Evolutionary conservation across 1,140 invertebrate genomes (phyloP), one percentile per base, ranked within the genome.

Genomic region (Phymastichus coffea): DNA sequence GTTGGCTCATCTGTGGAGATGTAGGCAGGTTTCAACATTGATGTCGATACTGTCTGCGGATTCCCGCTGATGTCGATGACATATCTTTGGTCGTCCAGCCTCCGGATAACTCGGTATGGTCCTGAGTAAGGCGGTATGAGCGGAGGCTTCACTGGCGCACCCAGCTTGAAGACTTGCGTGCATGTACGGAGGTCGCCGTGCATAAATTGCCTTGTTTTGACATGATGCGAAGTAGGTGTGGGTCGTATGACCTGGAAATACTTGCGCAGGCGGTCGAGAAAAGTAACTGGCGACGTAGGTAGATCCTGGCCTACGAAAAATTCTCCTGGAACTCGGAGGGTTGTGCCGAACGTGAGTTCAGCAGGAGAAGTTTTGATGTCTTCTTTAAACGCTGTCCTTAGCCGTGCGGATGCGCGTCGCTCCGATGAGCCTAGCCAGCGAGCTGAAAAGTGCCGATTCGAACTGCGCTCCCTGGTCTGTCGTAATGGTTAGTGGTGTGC

Each of bases 291-390:
- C 64, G 8, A 70, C 2, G 38, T 49, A 10, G 54, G 2, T 9
- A 64, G 43, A 1, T 66, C 61, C 40, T 58, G 58, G 2, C 20
- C 44, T 0, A 66, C 17, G 28, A 78, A 66, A 30, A 75, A 70
- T 61, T 76, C 72, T 0, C 68, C 70, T 0, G 75, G 74, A 3
- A 78, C 30, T 15, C 70, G 63, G 0, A 78, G 49, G 1, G 66
- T 35, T 30, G 47, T 61, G 0, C 74, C 76, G 40, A 70, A 75
- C 0, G 74, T 57, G 22, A 77, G 41, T 40, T 77, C 70, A 4
- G 70, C 71, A 4, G 71, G 30, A 2, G 73, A 66, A 2, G 53
- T 35, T 19, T 69, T 47, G 4, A 67, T 28, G 15, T 76, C 68
- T 41, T 71, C 66, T 51, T 72, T 72, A 14, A 35, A 20, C 2